Evolutionary conservation across 2,888 invertebrate genomes (phyloP).

Genomic region (Gisinianus flammeolus): DNA sequence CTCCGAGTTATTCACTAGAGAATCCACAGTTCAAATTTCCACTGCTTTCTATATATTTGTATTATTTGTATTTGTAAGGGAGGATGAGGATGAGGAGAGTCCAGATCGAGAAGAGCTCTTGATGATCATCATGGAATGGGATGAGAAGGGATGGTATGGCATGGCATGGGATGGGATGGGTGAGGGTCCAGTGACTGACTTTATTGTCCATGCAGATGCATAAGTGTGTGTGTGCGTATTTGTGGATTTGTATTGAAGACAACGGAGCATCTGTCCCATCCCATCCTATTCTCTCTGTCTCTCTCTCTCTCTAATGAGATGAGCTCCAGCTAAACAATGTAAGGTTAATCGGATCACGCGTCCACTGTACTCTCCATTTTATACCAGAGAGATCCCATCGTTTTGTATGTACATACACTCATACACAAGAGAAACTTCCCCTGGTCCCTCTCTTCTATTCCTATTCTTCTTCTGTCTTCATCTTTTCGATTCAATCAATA

Average conservation of each 20-base stretch:
- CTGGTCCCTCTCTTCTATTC: background rate
- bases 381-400: background rate
- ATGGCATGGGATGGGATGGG: background rate
- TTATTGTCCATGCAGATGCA: too few relatives aligned
- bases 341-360: slow-evolving; percentile 41
- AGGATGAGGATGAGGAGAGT: background rate
- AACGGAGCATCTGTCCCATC: slow-evolving; percentile 26
- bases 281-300: slow-evolving; percentile 4
- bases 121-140: too few relatives aligned
- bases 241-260: background rate
- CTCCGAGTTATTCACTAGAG: background rate
- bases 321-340: slow-evolving; percentile 34
- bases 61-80: too few relatives aligned
- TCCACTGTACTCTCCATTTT: slow-evolving; percentile 19
- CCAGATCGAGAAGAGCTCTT: too few relatives aligned
- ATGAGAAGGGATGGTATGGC: background rate
- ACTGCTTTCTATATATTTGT: background rate
- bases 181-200: background rate
- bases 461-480: slow-evolving; percentile 10
- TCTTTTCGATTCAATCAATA: background rate
- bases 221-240: background rate
- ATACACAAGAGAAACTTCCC: background rate
- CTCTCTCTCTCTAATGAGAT: slow-evolving; percentile 27
- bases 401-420: background rate
- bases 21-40: background rate